Evolutionary conservation across 2,888 invertebrate genomes (phyloP), one percentile per base, ranked within the genome.

Genomic region (Drosophila robusta): DNA sequence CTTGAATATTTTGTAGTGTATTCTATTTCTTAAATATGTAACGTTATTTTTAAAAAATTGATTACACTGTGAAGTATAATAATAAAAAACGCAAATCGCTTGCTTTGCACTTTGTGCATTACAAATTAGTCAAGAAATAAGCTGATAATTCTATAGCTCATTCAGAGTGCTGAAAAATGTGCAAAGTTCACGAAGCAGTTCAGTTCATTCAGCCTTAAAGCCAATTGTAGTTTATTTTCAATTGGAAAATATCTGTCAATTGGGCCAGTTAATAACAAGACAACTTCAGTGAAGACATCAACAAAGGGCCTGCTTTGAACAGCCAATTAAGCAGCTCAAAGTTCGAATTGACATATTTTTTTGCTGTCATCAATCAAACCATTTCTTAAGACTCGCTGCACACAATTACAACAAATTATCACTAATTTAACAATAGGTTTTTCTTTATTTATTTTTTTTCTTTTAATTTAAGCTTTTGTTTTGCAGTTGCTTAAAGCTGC

Each of bases 361-460:
- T 22, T 44, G 45, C 11, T 3, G 9, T 18, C 55, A 67, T 67
- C 66, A 66, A 70, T 80, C 77, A 76, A 80, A 74, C 63, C 80
- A 70, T 80, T 80, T 70, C 78, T 47, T 58, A 57, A 72, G 50
- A 49, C 41, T 24, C 14, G 29, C 42, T 45, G 57, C 54, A 68
- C 24, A 78, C 77, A 83, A 80, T 80, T 57, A 49, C 58, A 47
- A 70, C 65, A 76, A 83, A 80, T 87, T 70, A 67, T 51, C 61
- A 29, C 26, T 54, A 56, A 80, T 70, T 70, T 54, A 77, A 47
- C 52, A 65, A 52, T 16, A 34, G 29, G 39, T 11, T 24, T 9
- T 9, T 34, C 11, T 11, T 34, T 12, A 12, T 12, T 8, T 8
- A 29, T 29, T 9, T 29, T 29, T 8, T 29, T 3, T 9, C 29